Conservation (phyloP, 1,140 invertebrate genomes). For the Cecropterus lyciades region DNA sequence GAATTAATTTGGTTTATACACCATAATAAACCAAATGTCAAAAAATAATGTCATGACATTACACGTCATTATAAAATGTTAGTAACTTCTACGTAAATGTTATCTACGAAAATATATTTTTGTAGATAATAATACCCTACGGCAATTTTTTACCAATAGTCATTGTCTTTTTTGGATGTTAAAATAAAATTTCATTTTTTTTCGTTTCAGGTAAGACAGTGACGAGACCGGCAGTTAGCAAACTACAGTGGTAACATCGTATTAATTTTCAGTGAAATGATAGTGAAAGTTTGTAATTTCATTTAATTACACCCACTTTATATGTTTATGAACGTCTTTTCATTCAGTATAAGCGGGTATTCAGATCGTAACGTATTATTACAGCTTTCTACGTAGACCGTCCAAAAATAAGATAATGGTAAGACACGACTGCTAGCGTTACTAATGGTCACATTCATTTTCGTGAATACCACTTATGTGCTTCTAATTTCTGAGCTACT, state of each 20-base stretch:
- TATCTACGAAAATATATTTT: too few species aligned
- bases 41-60: too few species aligned
- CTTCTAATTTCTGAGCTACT: too few species aligned
- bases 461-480: constrained; percentile 7
- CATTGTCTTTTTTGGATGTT: too few species aligned
- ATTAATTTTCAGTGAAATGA: not conserved
- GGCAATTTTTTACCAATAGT: too few species aligned
- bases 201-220: not conserved
- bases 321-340: not conserved
- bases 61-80: too few species aligned
- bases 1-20: too few species aligned
- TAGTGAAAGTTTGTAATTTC: constrained; percentile 24
- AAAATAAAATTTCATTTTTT: not conserved
- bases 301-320: constrained; percentile 17
- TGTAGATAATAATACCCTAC: too few species aligned
- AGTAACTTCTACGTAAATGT: too few species aligned
- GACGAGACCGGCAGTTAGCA: not conserved
- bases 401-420: constrained; percentile 19
- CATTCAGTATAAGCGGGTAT: constrained; percentile 1
- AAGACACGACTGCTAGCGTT: constrained; percentile 18
- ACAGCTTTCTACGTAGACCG: constrained; percentile 24
- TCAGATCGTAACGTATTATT: constrained; percentile 31
- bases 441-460: constrained; percentile 18
- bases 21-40: too few species aligned
- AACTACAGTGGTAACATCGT: not conserved